Conservation (phyloP, 2,797 vertebrate genomes). For the Thunnus albacares region DNA sequence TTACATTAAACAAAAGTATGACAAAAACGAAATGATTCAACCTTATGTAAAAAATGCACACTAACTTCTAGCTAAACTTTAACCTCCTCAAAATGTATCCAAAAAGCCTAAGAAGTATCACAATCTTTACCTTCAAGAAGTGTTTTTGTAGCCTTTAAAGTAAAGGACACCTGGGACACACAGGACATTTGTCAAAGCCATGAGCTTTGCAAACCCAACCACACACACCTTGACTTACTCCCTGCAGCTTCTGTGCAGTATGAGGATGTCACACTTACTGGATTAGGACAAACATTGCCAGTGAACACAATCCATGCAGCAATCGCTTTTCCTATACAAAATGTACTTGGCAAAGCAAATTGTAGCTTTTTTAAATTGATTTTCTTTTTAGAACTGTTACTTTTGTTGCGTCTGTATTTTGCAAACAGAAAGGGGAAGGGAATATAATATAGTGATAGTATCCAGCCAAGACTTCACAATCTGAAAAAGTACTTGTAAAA, state of each 20-base stretch:
- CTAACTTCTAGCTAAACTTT: neutral
- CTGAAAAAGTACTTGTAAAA: constrained; percentile 6
- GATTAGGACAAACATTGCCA: constrained; percentile 2
- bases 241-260: neutral
- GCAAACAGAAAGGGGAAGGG: neutral
- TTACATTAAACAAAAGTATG: neutral
- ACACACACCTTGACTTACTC: neutral
- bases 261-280: neutral
- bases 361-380: too few relatives aligned
- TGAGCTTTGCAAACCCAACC: neutral
- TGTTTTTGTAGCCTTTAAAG: neutral
- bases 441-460: constrained; percentile 1
- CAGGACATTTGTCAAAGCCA: neutral
- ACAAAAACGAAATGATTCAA: neutral
- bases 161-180: too few relatives aligned
- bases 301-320: neutral
- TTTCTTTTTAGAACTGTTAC: neutral
- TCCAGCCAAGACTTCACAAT: neutral
- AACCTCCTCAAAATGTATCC: neutral
- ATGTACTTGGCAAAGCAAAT: neutral
- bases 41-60: neutral
- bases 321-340: neutral
- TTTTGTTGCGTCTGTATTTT: neutral
- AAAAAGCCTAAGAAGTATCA: too few relatives aligned
- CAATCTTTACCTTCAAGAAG: neutral